A percentile compares a stretch with the other conserved stretches of the same genome.
These are phyloP conservation scores for Hanleya hanleyi DNA, from an alignment of 2,888 invertebrate genomes.

Conservation along the genomic window DNA sequence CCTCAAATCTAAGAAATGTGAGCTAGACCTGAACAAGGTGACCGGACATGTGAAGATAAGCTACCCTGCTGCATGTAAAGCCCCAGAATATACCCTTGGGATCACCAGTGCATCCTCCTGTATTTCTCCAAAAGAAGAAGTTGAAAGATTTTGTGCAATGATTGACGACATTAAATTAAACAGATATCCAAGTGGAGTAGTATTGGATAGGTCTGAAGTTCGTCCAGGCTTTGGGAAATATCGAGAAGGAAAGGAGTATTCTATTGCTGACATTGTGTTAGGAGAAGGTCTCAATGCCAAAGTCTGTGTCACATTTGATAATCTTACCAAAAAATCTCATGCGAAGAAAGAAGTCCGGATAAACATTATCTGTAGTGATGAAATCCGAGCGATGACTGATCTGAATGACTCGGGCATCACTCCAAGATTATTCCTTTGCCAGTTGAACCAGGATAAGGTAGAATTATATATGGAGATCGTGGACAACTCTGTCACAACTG, in stretches of 20 bases:
- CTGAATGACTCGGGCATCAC: not conserved
- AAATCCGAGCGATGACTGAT: not conserved
- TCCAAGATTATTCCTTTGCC: not conserved
- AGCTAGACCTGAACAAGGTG: too few relatives aligned
- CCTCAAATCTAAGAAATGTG: too few relatives aligned
- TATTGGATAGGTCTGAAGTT: not conserved
- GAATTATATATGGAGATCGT: not conserved
- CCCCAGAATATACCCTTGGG: too few relatives aligned
- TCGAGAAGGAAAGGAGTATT: not conserved
- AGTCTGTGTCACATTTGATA: not conserved
- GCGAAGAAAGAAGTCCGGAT: not conserved
- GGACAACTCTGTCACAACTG: not conserved
- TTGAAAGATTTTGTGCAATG: not conserved
- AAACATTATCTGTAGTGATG: not conserved
- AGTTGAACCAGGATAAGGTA: not conserved
- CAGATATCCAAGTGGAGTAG: not conserved
- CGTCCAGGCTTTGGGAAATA: not conserved
- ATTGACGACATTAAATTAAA: not conserved
- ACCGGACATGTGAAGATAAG: too few relatives aligned
- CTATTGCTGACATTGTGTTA: too few relatives aligned
- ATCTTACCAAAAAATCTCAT: not conserved
- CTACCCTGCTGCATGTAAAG: too few relatives aligned
- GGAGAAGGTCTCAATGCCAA: too few relatives aligned
- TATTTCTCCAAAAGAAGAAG: too few relatives aligned
- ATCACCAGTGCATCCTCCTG: too few relatives aligned